phyloP scores from a whole-genome alignment of 2,888 invertebrate species.

The Blera fallax region DNA sequence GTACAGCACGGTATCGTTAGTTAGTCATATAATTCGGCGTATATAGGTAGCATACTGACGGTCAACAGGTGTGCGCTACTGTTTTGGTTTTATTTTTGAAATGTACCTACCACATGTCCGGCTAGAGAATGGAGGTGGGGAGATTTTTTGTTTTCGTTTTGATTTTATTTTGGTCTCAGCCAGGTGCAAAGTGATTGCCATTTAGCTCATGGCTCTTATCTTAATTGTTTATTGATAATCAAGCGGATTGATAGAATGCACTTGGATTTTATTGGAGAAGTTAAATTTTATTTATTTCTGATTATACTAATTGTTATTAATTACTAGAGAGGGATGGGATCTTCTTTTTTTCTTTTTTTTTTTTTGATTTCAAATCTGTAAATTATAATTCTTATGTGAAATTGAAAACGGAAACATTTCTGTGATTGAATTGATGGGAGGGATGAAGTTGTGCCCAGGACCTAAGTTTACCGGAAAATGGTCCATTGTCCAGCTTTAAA shows the following conservation, averaged over 20 bases:
- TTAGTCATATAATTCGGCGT: conserved; percentile 12
- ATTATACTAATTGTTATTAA: not conserved
- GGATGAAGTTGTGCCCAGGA: too few species aligned
- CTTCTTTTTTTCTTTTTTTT: not conserved
- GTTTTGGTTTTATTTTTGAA: conserved; percentile 35
- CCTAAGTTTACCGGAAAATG: too few species aligned
- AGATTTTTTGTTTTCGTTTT: not conserved
- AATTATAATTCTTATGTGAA: too few species aligned
- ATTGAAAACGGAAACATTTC: too few species aligned
- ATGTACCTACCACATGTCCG: not conserved
- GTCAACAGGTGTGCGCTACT: conserved; percentile 23
- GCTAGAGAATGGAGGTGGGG: not conserved
- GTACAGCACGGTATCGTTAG: conserved; percentile 4
- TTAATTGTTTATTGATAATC: conserved; percentile 26
- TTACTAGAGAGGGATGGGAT: not conserved
- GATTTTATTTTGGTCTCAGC: not conserved
- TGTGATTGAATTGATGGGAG: too few species aligned
- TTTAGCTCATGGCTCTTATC: not conserved
- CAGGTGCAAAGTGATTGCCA: conserved; percentile 54
- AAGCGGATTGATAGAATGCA: conserved; percentile 38
- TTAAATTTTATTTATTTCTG: not conserved
- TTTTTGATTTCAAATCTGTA: too few species aligned
- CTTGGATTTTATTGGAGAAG: not conserved
- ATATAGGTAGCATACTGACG: not conserved
- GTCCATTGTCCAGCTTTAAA: too few species aligned